A percentile compares a stretch with the other conserved stretches of the same genome.
Evolutionary conservation across 2,797 vertebrate species (phyloP).

Genomic region (Gadopsis bispinosus): DNA sequence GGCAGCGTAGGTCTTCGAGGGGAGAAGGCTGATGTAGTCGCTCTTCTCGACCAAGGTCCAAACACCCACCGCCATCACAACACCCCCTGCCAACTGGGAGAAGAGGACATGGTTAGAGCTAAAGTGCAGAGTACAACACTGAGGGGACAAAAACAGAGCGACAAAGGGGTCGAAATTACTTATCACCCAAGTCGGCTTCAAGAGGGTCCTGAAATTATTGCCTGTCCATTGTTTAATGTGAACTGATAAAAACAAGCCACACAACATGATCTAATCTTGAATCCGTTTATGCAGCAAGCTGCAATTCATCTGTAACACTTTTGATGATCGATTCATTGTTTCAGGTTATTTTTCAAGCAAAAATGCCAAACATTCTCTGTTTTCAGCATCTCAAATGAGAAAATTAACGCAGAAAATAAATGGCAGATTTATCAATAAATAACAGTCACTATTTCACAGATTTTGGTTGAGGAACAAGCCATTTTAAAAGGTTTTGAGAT

Average conservation of each 20-base stretch:
- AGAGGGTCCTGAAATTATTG: slow-evolving; percentile 30
- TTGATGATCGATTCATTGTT: neutral
- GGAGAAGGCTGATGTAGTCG: slow-evolving; percentile 97
- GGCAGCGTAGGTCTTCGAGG: slow-evolving; percentile 92
- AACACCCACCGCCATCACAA: slow-evolving; percentile 94
- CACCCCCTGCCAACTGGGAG: slow-evolving; percentile 91
- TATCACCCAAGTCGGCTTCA: neutral
- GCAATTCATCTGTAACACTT: neutral
- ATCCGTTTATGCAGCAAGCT: slow-evolving; percentile 5
- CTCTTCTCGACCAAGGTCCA: slow-evolving; percentile 96
- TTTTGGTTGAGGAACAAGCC: neutral
- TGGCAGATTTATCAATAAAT: neutral
- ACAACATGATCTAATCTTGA: slow-evolving; percentile 10
- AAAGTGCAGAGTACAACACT: neutral
- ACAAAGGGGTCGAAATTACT: slow-evolving; percentile 35
- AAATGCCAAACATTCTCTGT: neutral
- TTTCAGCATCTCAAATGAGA: neutral
- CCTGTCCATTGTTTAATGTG: slow-evolving; percentile 6
- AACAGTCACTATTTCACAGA: neutral
- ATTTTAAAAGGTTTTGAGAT: neutral
- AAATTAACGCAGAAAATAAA: neutral
- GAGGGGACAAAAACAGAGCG: slow-evolving; percentile 21
- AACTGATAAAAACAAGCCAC: slow-evolving; percentile 15
- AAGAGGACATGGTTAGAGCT: slow-evolving; percentile 34
- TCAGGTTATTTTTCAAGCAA: neutral